Evolutionary conservation across 23 tunicate genomes (phyloP).

Genomic region (Oikopleura dioica): DNA sequence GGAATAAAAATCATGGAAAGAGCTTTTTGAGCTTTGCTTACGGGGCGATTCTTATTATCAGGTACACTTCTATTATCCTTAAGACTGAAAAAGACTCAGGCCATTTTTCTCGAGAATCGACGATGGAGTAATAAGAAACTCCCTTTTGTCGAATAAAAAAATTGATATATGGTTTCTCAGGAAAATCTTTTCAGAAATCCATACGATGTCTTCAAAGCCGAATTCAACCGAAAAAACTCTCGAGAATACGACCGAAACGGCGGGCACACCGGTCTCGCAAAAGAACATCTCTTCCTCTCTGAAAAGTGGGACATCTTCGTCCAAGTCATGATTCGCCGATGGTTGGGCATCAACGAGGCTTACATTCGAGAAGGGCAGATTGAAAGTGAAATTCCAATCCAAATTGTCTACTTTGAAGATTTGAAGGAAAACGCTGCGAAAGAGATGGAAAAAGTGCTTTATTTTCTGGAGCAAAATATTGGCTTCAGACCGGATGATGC

Average conservation of each 20-base stretch:
- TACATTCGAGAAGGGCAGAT: neutral
- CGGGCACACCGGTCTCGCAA: slow-evolving; percentile 8
- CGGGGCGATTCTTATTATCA: neutral
- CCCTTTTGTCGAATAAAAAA: no score
- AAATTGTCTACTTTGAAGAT: neutral
- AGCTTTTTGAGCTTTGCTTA: neutral
- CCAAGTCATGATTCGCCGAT: neutral
- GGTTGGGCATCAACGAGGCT: neutral
- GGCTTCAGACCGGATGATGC: neutral
- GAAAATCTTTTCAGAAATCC: no score
- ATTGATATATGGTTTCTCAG: no score
- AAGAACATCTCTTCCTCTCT: neutral
- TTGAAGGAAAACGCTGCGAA: neutral
- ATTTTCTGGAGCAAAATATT: neutral
- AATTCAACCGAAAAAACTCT: slow-evolving; percentile 19
- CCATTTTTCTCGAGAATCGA: no score
- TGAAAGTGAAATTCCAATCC: neutral
- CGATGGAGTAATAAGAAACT: no score
- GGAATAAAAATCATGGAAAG: neutral
- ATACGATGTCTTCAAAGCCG: slow-evolving; percentile 20
- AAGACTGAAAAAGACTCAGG: no score
- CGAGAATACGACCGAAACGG: neutral
- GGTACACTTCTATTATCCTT: no score
- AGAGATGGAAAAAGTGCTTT: neutral
- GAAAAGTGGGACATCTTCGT: neutral